These are phyloP conservation scores for Chaenogobius annularis DNA, from an alignment of 2,113 vertebrate genomes.

Conservation along the genomic window DNA sequence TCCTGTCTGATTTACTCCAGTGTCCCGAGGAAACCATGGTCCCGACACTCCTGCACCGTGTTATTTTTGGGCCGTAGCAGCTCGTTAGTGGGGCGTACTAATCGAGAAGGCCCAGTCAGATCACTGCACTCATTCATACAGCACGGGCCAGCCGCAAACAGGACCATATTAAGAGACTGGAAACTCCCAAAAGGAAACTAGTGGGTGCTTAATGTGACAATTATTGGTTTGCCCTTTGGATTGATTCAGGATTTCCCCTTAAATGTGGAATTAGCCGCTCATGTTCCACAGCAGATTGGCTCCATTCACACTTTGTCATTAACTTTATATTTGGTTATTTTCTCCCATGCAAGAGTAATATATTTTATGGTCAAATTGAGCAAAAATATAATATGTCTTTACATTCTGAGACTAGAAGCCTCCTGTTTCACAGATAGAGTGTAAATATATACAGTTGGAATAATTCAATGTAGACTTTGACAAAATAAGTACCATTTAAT, in stretches of 20 bases:
- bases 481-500: too few species aligned
- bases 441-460: neutral
- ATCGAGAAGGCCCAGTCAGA: slow-evolving; percentile 55
- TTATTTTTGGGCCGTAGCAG: slow-evolving; percentile 68
- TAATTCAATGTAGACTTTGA: neutral
- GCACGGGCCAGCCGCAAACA: slow-evolving; percentile 26
- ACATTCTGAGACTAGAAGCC: slow-evolving; percentile 10
- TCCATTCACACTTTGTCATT: slow-evolving; percentile 2
- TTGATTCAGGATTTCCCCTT: slow-evolving; percentile 35
- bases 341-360: slow-evolving; percentile 24
- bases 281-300: slow-evolving; percentile 26
- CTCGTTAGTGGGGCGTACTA: slow-evolving; percentile 70
- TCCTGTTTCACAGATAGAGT: slow-evolving; percentile 13
- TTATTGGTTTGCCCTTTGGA: slow-evolving; percentile 35
- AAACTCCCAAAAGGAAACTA: slow-evolving; percentile 34
- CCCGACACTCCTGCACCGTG: slow-evolving; percentile 31
- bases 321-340: slow-evolving; percentile 14
- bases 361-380: slow-evolving; percentile 20
- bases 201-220: slow-evolving; percentile 43
- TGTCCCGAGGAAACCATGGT: slow-evolving; percentile 32
- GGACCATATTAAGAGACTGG: slow-evolving; percentile 35
- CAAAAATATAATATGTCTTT: slow-evolving; percentile 8
- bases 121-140: slow-evolving; percentile 64
- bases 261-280: slow-evolving; percentile 35
- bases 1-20: slow-evolving; percentile 75